Evolutionary conservation across 2,888 invertebrate genomes (phyloP).

Genomic region (Hydroisotoma schaefferi): DNA sequence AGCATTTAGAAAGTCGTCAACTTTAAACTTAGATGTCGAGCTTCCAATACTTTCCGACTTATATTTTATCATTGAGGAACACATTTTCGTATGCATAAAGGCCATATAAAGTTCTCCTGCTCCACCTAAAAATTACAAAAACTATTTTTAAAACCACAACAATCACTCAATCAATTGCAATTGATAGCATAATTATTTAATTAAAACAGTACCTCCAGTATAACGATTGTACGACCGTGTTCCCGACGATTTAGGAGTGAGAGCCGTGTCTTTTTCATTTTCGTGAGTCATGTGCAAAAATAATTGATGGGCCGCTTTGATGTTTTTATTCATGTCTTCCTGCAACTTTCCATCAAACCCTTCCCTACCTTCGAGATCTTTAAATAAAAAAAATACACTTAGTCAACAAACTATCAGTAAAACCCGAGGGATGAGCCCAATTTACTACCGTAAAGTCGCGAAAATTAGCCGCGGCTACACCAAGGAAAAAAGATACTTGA

Average conservation of each 20-base stretch:
- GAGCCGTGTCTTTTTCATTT: background rate
- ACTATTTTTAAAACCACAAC: constrained; percentile 2
- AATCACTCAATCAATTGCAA: background rate
- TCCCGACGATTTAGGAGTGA: background rate
- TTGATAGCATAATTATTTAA: background rate
- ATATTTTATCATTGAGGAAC: constrained; percentile 25
- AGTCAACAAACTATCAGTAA: background rate
- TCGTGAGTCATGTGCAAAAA: background rate
- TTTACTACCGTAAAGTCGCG: too few relatives aligned
- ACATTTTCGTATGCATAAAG: constrained; percentile 29
- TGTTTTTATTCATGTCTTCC: constrained; percentile 23
- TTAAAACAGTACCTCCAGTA: background rate
- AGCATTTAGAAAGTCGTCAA: constrained; percentile 23
- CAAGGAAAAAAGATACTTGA: too few relatives aligned
- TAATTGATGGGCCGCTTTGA: constrained; percentile 3
- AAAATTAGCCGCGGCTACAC: too few relatives aligned
- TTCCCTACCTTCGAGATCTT: constrained; percentile 24
- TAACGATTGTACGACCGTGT: too few relatives aligned
- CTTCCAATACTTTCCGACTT: constrained; percentile 33
- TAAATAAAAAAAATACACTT: background rate
- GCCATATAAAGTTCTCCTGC: constrained; percentile 35
- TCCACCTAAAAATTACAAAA: constrained; percentile 25
- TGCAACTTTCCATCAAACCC: constrained; percentile 19
- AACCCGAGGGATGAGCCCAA: too few relatives aligned
- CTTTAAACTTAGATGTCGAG: constrained; percentile 24